Evolutionary conservation across 1,140 invertebrate genomes (phyloP).

Genomic region (Chironomus striatipennis): DNA sequence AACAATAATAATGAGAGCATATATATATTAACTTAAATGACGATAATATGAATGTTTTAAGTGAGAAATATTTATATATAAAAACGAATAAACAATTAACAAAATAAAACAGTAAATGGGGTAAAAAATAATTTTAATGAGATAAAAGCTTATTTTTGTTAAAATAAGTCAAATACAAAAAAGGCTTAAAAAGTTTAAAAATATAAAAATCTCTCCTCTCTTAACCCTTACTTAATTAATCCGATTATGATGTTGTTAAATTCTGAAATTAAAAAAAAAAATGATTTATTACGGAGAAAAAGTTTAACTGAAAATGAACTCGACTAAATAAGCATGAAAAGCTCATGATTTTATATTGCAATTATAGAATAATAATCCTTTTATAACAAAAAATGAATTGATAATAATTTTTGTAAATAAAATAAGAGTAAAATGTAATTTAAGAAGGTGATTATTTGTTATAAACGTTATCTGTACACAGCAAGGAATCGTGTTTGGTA

Average conservation of each 20-base stretch:
- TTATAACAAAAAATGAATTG: neutral
- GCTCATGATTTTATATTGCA: neutral
- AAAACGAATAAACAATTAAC: neutral
- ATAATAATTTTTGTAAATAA: neutral
- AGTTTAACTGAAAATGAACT: neutral
- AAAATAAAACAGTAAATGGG: neutral
- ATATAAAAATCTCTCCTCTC: neutral
- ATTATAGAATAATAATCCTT: neutral
- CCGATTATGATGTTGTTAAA: neutral
- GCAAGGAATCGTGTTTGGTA: conserved; percentile 12
- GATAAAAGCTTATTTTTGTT: conserved; percentile 4
- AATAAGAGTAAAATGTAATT: neutral
- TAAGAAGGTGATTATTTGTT: conserved; percentile 16
- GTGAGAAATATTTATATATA: neutral
- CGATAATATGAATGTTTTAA: neutral
- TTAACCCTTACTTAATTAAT: neutral
- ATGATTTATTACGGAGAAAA: neutral
- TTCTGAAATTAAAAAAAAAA: neutral
- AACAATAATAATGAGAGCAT: neutral
- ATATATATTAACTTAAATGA: neutral
- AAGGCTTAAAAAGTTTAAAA: neutral
- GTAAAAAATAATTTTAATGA: neutral
- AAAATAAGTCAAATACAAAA: neutral
- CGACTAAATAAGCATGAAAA: neutral
- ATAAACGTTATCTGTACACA: conserved; percentile 21